Evolutionary conservation across 2,113 vertebrate genomes (phyloP).

Genomic region (Platysternon megacephalum): DNA sequence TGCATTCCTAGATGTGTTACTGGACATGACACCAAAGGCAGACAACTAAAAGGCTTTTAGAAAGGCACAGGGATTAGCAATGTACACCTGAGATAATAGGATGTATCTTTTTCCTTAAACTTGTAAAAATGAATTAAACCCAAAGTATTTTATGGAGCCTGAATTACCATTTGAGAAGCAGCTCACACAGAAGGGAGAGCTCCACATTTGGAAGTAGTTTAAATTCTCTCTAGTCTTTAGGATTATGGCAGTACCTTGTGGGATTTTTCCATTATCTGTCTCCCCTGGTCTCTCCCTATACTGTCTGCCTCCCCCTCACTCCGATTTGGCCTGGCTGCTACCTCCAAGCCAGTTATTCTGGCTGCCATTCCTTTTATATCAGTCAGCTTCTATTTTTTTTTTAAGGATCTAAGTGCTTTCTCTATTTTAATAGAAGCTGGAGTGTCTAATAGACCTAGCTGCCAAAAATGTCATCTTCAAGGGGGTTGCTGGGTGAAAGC

Average conservation of each 20-base stretch:
- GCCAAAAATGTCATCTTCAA: slow-evolving; percentile 11
- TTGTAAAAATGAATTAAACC: not conserved
- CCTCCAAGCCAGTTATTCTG: slow-evolving; percentile 9
- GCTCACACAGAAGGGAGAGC: not conserved
- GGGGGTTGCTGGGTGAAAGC: not conserved
- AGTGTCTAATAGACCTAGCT: not conserved
- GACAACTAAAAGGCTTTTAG: not conserved
- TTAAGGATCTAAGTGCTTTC: not conserved
- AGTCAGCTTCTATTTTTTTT: not conserved
- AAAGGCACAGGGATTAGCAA: not conserved
- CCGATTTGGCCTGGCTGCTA: not conserved
- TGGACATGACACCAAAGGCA: not conserved
- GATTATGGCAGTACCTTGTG: not conserved
- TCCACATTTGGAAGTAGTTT: not conserved
- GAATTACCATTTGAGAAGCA: not conserved
- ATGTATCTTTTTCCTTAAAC: not conserved
- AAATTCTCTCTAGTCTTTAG: not conserved
- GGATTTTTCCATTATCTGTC: not conserved
- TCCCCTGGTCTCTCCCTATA: not conserved
- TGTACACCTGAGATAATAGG: not conserved
- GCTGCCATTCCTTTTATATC: not conserved
- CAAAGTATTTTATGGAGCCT: not conserved
- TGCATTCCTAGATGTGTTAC: not conserved
- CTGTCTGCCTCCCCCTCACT: not conserved
- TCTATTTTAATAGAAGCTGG: slow-evolving; percentile 3